Evolutionary conservation across 2,888 invertebrate species (phyloP).

Genomic region (Lasius platythorax): DNA sequence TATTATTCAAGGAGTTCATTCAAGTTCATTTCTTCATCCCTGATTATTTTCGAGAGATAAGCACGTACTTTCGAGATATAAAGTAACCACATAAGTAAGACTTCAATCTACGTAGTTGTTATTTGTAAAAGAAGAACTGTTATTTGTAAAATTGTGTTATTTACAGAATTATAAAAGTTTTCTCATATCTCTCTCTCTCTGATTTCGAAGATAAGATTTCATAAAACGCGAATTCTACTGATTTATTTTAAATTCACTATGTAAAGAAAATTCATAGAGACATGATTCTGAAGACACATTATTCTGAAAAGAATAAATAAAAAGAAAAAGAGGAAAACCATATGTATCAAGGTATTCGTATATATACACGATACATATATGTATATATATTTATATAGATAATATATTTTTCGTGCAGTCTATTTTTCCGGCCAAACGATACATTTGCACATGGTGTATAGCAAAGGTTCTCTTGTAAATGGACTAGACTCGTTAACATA

Average conservation of each 20-base stretch:
- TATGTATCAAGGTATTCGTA: neutral
- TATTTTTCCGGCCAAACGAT: conserved; percentile 80
- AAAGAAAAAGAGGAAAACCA: neutral
- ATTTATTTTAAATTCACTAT: too few species aligned
- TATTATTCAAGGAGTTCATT: conserved; percentile 18
- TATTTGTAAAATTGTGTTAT: neutral
- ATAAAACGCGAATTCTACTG: neutral
- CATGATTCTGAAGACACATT: neutral
- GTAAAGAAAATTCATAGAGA: too few species aligned
- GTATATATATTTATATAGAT: conserved; percentile 71
- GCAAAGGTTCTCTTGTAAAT: conserved; percentile 78
- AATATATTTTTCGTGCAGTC: conserved; percentile 82
- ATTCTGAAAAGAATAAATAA: neutral
- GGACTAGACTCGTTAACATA: conserved; percentile 79
- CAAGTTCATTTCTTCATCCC: conserved; percentile 10
- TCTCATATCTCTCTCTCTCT: neutral
- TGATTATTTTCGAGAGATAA: conserved; percentile 21
- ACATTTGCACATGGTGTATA: conserved; percentile 79
- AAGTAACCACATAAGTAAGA: neutral
- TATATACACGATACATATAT: conserved; percentile 48
- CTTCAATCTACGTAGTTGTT: neutral
- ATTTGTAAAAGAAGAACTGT: neutral
- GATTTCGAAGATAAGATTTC: neutral
- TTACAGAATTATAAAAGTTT: neutral
- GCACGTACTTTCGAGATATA: neutral